phyloP scores from a whole-genome alignment of 2,113 vertebrate genomes.

The Cheirogaleus medius region DNA sequence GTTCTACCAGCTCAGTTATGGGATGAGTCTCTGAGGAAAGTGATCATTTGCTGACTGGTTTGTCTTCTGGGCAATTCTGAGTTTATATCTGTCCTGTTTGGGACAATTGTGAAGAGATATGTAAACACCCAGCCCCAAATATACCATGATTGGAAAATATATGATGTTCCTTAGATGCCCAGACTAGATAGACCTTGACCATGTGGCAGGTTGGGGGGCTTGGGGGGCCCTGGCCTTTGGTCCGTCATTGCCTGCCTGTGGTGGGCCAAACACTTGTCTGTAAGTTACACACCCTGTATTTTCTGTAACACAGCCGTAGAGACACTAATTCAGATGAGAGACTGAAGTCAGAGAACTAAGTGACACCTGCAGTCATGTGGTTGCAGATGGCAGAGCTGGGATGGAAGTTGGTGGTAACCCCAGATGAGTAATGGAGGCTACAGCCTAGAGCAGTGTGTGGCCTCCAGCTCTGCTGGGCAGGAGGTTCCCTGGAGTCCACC shows the following conservation, averaged over 20 bases:
- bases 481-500: not conserved
- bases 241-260: not conserved
- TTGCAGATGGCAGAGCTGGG: not conserved
- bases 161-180: not conserved
- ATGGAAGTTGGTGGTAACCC: not conserved
- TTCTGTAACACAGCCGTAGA: not conserved
- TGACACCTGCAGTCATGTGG: not conserved
- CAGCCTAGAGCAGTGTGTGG: accelerated
- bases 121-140: not conserved
- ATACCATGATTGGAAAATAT: not conserved
- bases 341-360: not conserved
- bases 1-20: not conserved
- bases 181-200: not conserved
- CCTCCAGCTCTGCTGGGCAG: not conserved
- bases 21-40: not conserved
- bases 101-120: not conserved
- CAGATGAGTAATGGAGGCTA: not conserved
- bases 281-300: not conserved
- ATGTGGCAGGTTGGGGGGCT: too few species aligned
- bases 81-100: not conserved
- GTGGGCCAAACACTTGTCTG: not conserved
- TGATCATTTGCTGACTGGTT: not conserved
- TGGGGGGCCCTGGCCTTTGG: not conserved
- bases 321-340: not conserved
- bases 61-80: not conserved